Conservation (phyloP, 2,888 invertebrate species). For the Seira sanloemensis region DNA sequence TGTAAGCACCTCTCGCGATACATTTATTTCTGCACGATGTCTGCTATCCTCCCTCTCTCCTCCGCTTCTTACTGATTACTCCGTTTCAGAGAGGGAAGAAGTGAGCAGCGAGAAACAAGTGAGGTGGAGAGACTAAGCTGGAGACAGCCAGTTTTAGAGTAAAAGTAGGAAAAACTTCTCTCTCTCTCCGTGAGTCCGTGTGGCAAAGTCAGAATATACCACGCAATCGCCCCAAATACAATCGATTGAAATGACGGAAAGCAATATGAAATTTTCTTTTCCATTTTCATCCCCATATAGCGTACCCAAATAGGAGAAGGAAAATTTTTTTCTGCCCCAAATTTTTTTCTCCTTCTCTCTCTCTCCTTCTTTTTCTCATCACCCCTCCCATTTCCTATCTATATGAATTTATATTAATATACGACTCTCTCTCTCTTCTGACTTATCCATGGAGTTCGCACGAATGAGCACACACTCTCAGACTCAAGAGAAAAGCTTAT, state of each 20-base stretch:
- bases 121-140: constrained; percentile 33
- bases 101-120: constrained; percentile 33
- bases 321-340: constrained; percentile 71
- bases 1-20: too few species aligned
- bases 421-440: constrained; percentile 50
- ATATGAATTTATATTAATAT: constrained; percentile 70
- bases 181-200: constrained; percentile 56
- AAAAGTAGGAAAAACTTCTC: constrained; percentile 30
- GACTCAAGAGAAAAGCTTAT: not conserved
- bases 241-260: constrained; percentile 74
- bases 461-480: not conserved
- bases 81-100: constrained; percentile 50
- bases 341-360: too few species aligned
- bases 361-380: too few species aligned
- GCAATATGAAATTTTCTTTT: constrained; percentile 73
- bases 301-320: constrained; percentile 65
- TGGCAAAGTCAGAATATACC: constrained; percentile 68
- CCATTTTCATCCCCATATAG: constrained; percentile 72
- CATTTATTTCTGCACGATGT: too few species aligned
- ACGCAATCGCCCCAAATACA: constrained; percentile 74
- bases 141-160: constrained; percentile 21
- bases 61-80: constrained; percentile 58
- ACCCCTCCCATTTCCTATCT: constrained; percentile 70
- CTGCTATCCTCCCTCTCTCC: too few species aligned
- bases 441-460: not conserved